Conservation (phyloP, 1,140 invertebrate species). For the Nebria ingens region DNA sequence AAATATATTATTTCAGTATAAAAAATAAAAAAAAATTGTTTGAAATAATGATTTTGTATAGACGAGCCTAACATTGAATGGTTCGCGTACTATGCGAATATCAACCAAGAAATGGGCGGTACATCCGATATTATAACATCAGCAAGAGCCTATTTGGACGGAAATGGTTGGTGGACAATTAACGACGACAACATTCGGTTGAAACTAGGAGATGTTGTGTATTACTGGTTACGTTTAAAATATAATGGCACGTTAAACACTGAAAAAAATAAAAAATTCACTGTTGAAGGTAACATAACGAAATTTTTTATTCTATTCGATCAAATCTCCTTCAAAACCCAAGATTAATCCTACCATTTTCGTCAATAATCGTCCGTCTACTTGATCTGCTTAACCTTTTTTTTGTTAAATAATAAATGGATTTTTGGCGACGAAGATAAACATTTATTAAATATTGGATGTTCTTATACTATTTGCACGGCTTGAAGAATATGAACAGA, state of each 20-base stretch:
- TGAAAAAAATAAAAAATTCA: slow-evolving; percentile 18
- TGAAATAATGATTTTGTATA: no score
- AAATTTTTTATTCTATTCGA: not conserved
- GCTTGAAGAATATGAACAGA: no score
- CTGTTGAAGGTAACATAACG: slow-evolving; percentile 16
- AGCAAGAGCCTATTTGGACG: slow-evolving; percentile 18
- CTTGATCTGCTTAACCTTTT: no score
- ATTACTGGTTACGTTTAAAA: slow-evolving; percentile 30
- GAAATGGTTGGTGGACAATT: slow-evolving; percentile 21
- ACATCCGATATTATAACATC: slow-evolving; percentile 19
- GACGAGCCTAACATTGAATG: slow-evolving; percentile 24
- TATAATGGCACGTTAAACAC: slow-evolving; percentile 21
- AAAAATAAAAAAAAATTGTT: no score
- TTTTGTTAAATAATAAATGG: no score
- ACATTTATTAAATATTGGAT: not conserved
- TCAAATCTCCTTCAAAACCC: no score
- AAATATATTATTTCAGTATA: no score
- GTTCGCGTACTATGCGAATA: slow-evolving; percentile 27
- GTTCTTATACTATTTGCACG: not conserved
- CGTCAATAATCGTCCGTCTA: no score
- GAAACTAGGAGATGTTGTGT: slow-evolving; percentile 22
- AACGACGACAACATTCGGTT: slow-evolving; percentile 24
- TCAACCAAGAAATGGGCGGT: slow-evolving; percentile 19
- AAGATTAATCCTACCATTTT: no score
- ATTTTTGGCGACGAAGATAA: slow-evolving; percentile 8